Conservation (phyloP, 2,888 invertebrate genomes). For the Drosophila austrosaltans region DNA sequence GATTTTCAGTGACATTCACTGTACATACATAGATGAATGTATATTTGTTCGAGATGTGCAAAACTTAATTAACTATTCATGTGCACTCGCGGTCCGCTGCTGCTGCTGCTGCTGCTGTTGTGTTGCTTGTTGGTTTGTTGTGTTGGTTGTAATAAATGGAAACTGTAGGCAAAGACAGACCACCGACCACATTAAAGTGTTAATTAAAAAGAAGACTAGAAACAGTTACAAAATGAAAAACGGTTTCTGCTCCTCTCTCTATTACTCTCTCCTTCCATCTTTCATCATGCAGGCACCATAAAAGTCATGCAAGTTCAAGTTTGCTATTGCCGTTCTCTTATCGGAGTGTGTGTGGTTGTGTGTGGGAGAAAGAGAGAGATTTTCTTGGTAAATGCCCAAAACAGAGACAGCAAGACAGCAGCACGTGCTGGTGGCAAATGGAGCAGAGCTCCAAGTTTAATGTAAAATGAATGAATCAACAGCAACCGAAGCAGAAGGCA, state of each 20-base stretch:
- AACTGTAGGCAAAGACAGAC: slow-evolving; percentile 13
- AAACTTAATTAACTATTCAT: slow-evolving; percentile 71
- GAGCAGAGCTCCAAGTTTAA: slow-evolving; percentile 34
- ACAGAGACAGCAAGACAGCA: slow-evolving; percentile 22
- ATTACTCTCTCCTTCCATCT: slow-evolving; percentile 7
- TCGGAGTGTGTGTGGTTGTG: slow-evolving; percentile 35
- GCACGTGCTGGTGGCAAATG: slow-evolving; percentile 40
- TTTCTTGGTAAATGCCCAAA: slow-evolving; percentile 47
- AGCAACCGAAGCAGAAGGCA: slow-evolving; percentile 36
- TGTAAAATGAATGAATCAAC: slow-evolving; percentile 25
- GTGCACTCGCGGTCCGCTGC: slow-evolving; percentile 27
- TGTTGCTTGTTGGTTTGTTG: not conserved
- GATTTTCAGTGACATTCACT: no score
- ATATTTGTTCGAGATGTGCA: slow-evolving; percentile 53
- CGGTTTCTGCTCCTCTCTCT: slow-evolving; percentile 38
- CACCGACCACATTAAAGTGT: slow-evolving; percentile 53
- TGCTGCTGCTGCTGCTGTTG: no score
- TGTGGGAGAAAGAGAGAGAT: slow-evolving; percentile 42
- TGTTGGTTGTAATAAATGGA: slow-evolving; percentile 57
- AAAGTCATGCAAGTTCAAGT: slow-evolving; percentile 74
- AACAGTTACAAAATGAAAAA: slow-evolving; percentile 72
- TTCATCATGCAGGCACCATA: slow-evolving; percentile 35
- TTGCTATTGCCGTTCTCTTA: slow-evolving; percentile 41
- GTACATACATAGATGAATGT: no score
- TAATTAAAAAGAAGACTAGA: slow-evolving; percentile 67